These are phyloP conservation scores for Ctenodactylus gundi DNA, from an alignment of 2,113 vertebrate species.

Conservation along the genomic window DNA sequence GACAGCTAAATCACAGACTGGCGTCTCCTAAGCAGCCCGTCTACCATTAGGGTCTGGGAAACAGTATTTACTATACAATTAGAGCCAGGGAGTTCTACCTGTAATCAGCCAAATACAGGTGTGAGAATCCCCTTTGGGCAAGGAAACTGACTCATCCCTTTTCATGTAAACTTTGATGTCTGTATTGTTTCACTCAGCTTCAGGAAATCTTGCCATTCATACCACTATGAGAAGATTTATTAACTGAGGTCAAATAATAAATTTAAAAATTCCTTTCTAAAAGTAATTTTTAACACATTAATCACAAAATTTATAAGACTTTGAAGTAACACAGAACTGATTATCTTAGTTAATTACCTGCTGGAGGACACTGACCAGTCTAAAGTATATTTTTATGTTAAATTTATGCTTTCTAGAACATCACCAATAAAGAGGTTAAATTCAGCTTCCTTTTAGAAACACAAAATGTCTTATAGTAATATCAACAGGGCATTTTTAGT, in stretches of 20 bases:
- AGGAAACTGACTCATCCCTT: constrained; percentile 91
- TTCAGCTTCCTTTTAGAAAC: constrained; percentile 77
- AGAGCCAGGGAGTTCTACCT: constrained; percentile 93
- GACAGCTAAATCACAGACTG: constrained; percentile 95
- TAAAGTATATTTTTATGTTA: constrained; percentile 63
- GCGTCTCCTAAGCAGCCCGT: constrained; percentile 92
- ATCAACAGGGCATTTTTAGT: constrained; percentile 85
- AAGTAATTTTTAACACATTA: constrained; percentile 85
- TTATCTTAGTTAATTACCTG: constrained; percentile 59
- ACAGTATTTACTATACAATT: constrained; percentile 98
- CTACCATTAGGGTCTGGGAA: constrained; percentile 93
- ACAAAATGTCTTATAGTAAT: constrained; percentile 81
- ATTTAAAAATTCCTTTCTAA: constrained; percentile 78
- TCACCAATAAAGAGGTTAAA: constrained; percentile 73
- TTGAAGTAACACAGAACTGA: constrained; percentile 55
- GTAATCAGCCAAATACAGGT: constrained; percentile 97
- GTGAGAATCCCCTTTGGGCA: constrained; percentile 88
- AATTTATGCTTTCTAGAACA: constrained; percentile 66
- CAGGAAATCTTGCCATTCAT: constrained; percentile 82
- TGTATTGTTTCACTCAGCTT: constrained; percentile 82
- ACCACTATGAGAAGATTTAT: constrained; percentile 86
- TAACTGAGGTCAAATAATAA: constrained; percentile 81
- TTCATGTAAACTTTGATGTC: constrained; percentile 89
- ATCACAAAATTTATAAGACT: constrained; percentile 83
- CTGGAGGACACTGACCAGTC: constrained; percentile 46